A percentile compares a stretch with the other conserved stretches of the same genome.
Conservation (phyloP, 2,888 invertebrate species). For the Nomada ruficornis region DNA sequence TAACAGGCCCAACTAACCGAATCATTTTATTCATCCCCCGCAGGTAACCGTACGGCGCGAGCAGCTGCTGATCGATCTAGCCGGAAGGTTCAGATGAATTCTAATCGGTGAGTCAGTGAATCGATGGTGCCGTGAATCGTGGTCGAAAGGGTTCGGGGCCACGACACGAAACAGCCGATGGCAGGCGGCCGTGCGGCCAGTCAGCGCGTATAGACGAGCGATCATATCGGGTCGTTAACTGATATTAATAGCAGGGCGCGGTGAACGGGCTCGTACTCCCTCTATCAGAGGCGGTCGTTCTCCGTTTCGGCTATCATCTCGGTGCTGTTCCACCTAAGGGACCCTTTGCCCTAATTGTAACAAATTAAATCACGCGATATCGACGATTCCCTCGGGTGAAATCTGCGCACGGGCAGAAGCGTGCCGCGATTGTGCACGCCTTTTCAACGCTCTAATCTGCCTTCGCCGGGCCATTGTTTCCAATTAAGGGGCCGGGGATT, state of each 20-base stretch:
- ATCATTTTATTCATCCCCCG: background rate
- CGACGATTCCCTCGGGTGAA: conserved; percentile 69
- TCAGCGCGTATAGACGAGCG: conserved; percentile 74
- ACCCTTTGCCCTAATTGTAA: conserved; percentile 80
- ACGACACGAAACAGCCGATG: conserved; percentile 37
- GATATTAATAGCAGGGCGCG: conserved; percentile 84
- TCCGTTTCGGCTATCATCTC: conserved; percentile 6
- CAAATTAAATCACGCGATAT: conserved; percentile 82
- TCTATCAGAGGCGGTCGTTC: conserved; percentile 5
- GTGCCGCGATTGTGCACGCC: conserved; percentile 67
- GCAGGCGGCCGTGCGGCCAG: conserved; percentile 60
- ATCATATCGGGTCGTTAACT: conserved; percentile 84
- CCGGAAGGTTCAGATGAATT: conserved; percentile 23
- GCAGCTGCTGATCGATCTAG: conserved; percentile 6
- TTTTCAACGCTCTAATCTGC: conserved; percentile 60
- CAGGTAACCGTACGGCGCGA: background rate
- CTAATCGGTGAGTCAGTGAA: conserved; percentile 71
- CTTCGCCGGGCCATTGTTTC: conserved; percentile 44
- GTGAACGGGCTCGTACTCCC: conserved; percentile 65
- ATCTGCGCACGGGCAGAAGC: conserved; percentile 56
- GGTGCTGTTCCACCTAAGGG: conserved; percentile 52
- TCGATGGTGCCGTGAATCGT: conserved; percentile 69
- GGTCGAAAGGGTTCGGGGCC: conserved; percentile 52
- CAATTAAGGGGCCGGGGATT: conserved; percentile 54
- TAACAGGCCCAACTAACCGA: background rate